Evolutionary conservation across 2,797 vertebrate genomes (phyloP).

Genomic region (Clamator glandarius): DNA sequence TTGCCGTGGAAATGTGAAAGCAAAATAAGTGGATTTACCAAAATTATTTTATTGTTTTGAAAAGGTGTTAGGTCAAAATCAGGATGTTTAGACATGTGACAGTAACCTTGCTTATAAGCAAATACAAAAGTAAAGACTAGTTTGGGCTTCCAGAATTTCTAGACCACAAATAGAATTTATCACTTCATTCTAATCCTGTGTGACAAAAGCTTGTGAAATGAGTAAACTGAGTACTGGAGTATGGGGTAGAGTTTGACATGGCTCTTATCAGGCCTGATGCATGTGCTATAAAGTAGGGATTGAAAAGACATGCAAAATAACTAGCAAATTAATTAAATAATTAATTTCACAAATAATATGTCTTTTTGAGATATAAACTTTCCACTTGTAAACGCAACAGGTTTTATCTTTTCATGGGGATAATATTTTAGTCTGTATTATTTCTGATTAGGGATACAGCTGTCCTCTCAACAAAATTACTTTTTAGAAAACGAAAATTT

Average conservation of each 20-base stretch:
- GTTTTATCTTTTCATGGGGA: not conserved
- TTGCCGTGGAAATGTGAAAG: not conserved
- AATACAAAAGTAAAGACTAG: not conserved
- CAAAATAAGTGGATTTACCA: constrained; percentile 4
- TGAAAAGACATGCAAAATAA: not conserved
- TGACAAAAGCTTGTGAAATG: not conserved
- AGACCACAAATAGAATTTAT: not conserved
- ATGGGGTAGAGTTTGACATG: not conserved
- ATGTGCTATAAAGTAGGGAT: not conserved
- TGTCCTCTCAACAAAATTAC: not conserved
- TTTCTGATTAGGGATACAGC: not conserved
- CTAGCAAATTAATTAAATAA: not conserved
- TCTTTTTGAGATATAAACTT: not conserved
- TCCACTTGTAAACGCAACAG: not conserved
- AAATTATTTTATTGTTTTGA: not conserved
- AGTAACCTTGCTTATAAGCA: not conserved
- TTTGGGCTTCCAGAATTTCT: not conserved
- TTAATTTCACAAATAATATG: constrained; percentile 10
- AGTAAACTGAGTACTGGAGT: not conserved
- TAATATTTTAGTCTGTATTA: not conserved
- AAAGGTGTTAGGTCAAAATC: not conserved
- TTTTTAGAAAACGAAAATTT: not conserved
- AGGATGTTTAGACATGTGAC: not conserved
- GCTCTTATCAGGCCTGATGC: not conserved
- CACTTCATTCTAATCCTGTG: not conserved